Conservation (phyloP, 2,888 invertebrate genomes). For the Periphyllus acericola region DNA sequence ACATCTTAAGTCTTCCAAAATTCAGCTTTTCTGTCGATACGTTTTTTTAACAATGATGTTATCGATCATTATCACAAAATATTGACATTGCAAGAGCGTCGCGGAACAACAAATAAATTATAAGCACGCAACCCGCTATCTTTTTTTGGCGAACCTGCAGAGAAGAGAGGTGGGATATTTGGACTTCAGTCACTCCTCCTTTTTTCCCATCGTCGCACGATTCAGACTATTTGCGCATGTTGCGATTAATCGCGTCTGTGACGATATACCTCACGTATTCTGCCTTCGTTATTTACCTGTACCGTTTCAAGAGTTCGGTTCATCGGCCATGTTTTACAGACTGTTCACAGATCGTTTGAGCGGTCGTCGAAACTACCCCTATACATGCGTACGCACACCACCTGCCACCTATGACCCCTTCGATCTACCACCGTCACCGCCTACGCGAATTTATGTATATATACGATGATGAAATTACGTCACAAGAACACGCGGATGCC, state of each 20-base stretch:
- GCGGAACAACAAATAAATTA: too few relatives aligned
- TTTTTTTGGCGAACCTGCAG: too few relatives aligned
- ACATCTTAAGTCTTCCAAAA: too few relatives aligned
- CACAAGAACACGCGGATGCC: neutral
- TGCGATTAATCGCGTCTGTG: neutral
- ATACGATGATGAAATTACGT: neutral
- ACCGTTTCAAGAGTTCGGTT: neutral
- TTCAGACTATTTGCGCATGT: neutral
- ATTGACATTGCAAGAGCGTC: too few relatives aligned
- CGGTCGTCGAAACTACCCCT: neutral
- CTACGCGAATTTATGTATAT: neutral
- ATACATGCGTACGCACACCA: too few relatives aligned
- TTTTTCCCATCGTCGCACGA: neutral
- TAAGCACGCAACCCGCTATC: too few relatives aligned
- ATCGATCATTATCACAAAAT: too few relatives aligned
- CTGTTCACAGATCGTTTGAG: neutral
- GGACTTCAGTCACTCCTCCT: too few relatives aligned
- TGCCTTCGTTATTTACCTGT: neutral
- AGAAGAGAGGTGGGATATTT: too few relatives aligned
- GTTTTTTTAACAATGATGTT: too few relatives aligned
- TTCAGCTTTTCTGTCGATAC: too few relatives aligned
- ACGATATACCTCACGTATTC: neutral
- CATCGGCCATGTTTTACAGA: neutral
- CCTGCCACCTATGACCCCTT: neutral
- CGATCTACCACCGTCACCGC: neutral